Evolutionary conservation across 2,113 vertebrate genomes (phyloP).

Genomic region (Pteropus alecto): DNA sequence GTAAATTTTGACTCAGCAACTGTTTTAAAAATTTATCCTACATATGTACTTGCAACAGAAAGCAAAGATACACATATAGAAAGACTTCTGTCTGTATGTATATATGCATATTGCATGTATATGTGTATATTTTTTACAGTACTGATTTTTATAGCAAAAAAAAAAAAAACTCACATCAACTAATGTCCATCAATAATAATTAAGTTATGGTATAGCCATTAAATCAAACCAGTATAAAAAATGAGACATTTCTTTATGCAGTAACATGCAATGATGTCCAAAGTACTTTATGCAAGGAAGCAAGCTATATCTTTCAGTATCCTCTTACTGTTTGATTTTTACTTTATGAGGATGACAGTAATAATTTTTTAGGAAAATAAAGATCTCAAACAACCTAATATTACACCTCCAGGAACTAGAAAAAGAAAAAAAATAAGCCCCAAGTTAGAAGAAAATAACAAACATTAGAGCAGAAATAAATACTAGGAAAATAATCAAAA

Average conservation of each 20-base stretch:
- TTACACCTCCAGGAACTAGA: neutral
- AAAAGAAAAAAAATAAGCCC: neutral
- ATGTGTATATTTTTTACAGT: neutral
- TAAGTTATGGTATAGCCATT: neutral
- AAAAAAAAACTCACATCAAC: neutral
- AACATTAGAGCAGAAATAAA: neutral
- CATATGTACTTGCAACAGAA: neutral
- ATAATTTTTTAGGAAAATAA: conserved; percentile 19
- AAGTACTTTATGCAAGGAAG: neutral
- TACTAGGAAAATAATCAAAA: neutral
- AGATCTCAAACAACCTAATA: neutral
- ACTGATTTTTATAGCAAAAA: conserved; percentile 28
- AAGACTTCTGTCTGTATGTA: neutral
- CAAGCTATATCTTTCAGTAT: conserved; percentile 1
- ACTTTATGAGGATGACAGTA: neutral
- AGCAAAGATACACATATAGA: neutral
- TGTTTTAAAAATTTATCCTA: conserved; percentile 11
- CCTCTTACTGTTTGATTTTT: conserved; percentile 16
- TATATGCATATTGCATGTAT: neutral
- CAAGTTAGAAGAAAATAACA: neutral
- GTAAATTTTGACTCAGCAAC: neutral
- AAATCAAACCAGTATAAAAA: neutral
- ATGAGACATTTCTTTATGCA: neutral
- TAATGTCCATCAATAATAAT: neutral
- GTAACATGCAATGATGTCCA: neutral